phyloP scores from a whole-genome alignment of 2,888 invertebrate genomes.

The Acholoe squamosa region DNA sequence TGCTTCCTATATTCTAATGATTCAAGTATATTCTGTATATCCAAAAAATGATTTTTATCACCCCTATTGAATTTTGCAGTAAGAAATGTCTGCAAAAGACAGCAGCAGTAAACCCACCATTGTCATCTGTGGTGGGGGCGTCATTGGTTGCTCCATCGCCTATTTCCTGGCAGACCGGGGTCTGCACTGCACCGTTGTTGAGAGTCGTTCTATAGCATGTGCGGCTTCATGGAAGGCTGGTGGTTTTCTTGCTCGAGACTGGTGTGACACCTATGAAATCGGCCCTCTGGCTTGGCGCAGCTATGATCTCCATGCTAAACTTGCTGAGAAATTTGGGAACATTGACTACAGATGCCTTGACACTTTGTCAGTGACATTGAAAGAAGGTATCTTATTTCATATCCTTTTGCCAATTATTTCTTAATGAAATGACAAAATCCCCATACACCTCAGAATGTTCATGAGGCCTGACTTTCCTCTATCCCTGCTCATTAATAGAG shows the following conservation, averaged over 20 bases:
- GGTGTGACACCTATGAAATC: constrained; percentile 66
- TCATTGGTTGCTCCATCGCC: constrained; percentile 95
- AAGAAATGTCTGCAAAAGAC: not conserved
- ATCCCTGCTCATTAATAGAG: too few species aligned
- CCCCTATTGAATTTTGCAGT: not conserved
- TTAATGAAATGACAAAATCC: not conserved
- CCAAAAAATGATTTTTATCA: too few species aligned
- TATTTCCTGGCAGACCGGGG: constrained; percentile 91
- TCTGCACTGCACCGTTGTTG: constrained; percentile 84
- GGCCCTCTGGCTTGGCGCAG: constrained; percentile 68
- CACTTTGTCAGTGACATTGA: constrained; percentile 64
- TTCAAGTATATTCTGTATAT: too few species aligned
- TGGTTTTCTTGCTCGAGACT: constrained; percentile 70
- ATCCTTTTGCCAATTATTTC: not conserved
- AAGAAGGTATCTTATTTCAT: constrained; percentile 49
- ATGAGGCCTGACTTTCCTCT: too few species aligned
- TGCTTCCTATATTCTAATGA: too few species aligned
- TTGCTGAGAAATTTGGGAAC: constrained; percentile 63
- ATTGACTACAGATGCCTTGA: constrained; percentile 67
- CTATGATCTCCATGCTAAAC: constrained; percentile 70
- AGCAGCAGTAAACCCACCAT: constrained; percentile 83
- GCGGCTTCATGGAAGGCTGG: constrained; percentile 72
- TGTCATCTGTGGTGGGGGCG: constrained; percentile 94
- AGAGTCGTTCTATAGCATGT: constrained; percentile 70
- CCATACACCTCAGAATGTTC: too few species aligned